A percentile compares a stretch with the other conserved stretches of the same genome.
phyloP scores from a whole-genome alignment of 2,797 vertebrate genomes.

The Cygnus olor region DNA sequence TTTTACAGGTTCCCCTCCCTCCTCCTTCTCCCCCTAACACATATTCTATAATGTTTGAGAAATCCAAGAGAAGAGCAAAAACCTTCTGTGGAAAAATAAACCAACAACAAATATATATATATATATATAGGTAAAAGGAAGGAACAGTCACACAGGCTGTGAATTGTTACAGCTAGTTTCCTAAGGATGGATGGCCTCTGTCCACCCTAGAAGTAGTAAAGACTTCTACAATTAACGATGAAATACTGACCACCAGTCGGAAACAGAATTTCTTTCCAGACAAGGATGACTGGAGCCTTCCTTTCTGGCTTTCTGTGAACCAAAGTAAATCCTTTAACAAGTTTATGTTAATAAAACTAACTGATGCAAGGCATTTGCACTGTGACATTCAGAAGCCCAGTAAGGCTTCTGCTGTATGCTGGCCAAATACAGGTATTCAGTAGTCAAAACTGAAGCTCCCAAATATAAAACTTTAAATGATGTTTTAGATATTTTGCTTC shows the following conservation, averaged over 20 bases:
- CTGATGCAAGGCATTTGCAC: fast-evolving
- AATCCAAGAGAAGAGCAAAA: not conserved
- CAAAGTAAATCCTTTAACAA: not conserved
- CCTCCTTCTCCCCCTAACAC: not conserved
- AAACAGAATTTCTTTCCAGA: not conserved
- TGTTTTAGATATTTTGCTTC: not conserved
- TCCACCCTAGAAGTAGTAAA: not conserved
- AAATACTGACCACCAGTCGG: not conserved
- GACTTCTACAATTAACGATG: not conserved
- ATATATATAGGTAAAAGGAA: not conserved
- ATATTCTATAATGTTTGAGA: not conserved
- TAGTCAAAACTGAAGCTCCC: not conserved
- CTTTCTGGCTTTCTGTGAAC: not conserved
- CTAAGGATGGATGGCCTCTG: not conserved
- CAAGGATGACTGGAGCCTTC: not conserved
- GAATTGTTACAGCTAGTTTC: not conserved
- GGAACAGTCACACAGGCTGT: fast-evolving
- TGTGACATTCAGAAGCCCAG: not conserved
- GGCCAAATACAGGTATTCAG: not conserved
- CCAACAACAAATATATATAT: no score
- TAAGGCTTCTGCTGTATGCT: not conserved
- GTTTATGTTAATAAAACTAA: not conserved
- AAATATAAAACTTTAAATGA: not conserved
- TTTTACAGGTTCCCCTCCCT: not conserved
- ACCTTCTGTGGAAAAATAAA: not conserved